Evolutionary conservation across 2,113 vertebrate species (phyloP), one percentile per base, ranked within the genome.

Genomic region (Origma solitaria): DNA sequence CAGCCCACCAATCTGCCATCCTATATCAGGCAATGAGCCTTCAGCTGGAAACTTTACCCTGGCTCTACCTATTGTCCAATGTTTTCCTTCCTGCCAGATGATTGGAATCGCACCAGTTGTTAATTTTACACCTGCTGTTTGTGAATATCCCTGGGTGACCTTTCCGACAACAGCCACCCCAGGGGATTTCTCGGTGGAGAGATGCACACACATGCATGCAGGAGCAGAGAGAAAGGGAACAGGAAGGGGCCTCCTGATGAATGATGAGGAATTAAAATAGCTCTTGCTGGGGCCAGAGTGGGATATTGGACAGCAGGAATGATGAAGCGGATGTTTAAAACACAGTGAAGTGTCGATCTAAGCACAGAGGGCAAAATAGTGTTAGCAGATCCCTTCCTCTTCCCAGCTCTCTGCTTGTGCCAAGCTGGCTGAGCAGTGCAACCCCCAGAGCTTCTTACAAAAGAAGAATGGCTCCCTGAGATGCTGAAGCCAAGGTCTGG

Each of bases 201-300:
- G 94, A 96, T 91, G 86, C 65, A 65, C 73, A 83, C 15, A 13
- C 50, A n/a, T 30, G 61, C 86, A 93, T 16, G 82, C 2, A 3
- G 90, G 72, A 96, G 44, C 73, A 90, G 96, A 92, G 27, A 88
- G 94, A 91, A 82, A 89, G 80, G 27, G 85, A 95, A 96, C 78
- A 92, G 95, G 94, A 96, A 97, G 71, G 82, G 94, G 92, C 92
- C 94, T 87, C 89, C 75, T 11, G 91, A 94, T 97, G 96, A 97
- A 96, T 88, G 95, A 97, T 57, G 77, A 83, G 94, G 76, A 93
- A 97, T 97, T 96, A 96, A 97, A 97, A 97, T 97, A 97, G 95
- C 95, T 94, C 86, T 56, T 80, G 84, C 84, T 92, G 81, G 70
- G 94, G 93, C 95, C 83, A 65, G 58, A 21, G 82, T 87, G 92